These are phyloP conservation scores for Takifugu flavidus DNA, from an alignment of 2,113 vertebrate genomes.

Conservation along the genomic window DNA sequence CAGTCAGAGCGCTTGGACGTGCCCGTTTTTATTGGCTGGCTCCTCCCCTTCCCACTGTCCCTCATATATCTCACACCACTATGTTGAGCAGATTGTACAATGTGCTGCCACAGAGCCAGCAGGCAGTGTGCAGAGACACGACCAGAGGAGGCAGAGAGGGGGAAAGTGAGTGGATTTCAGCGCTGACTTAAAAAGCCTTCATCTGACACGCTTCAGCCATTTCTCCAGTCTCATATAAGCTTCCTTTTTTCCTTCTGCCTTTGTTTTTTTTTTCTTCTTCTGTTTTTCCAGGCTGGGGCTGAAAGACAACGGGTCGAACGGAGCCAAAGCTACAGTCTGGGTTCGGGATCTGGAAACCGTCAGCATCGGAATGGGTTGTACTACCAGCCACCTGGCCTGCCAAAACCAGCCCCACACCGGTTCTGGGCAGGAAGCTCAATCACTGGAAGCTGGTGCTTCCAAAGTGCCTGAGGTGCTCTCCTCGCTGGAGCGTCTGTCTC, in stretches of 20 bases:
- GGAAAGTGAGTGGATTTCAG: slow-evolving; percentile 63
- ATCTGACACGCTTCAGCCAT: slow-evolving; percentile 26
- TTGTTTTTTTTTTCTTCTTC: slow-evolving; percentile 12
- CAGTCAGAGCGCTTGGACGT: slow-evolving; percentile 36
- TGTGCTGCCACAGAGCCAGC: slow-evolving; percentile 65
- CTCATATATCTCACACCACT: slow-evolving; percentile 54
- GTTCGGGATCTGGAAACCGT: slow-evolving; percentile 19
- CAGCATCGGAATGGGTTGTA: slow-evolving; percentile 80
- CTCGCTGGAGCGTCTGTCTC: slow-evolving; percentile 81
- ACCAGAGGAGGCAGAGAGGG: slow-evolving; percentile 51
- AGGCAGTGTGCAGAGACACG: slow-evolving; percentile 48
- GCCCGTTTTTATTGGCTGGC: slow-evolving; percentile 20
- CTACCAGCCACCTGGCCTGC: slow-evolving; percentile 82
- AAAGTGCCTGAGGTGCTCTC: slow-evolving; percentile 79
- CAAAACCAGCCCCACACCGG: slow-evolving; percentile 67
- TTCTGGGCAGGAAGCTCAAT: slow-evolving; percentile 61
- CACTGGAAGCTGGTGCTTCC: slow-evolving; percentile 57
- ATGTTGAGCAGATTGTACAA: slow-evolving; percentile 65
- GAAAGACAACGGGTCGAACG: slow-evolving; percentile 21
- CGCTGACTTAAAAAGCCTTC: slow-evolving; percentile 41
- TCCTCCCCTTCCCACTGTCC: slow-evolving; percentile 32
- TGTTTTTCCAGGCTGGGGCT: slow-evolving; percentile 39
- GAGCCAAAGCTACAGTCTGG: slow-evolving; percentile 20
- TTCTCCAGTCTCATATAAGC: slow-evolving; percentile 25
- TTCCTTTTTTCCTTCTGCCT: slow-evolving; percentile 27